phyloP scores from a whole-genome alignment of 2,888 invertebrate species.

The Microdon myrmicae region DNA sequence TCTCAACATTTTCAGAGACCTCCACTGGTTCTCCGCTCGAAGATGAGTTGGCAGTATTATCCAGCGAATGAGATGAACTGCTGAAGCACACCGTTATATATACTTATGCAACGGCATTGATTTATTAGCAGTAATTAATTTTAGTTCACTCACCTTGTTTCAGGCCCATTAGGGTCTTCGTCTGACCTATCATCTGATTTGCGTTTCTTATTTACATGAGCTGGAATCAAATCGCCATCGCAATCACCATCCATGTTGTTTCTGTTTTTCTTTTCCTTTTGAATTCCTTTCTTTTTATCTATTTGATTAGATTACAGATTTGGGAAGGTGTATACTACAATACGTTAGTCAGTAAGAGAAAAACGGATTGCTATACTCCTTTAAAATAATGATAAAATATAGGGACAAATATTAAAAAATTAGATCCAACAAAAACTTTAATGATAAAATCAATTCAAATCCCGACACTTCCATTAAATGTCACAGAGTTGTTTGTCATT shows the following conservation, averaged over 20 bases:
- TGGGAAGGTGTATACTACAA: no score
- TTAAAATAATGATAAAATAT: no score
- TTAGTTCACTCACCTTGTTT: no score
- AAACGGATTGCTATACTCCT: no score
- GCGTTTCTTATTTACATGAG: slow-evolving; percentile 20
- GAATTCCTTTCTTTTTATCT: no score
- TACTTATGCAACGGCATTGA: slow-evolving; percentile 23
- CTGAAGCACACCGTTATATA: slow-evolving; percentile 11
- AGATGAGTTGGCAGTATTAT: slow-evolving; percentile 43
- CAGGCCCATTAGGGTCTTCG: no score
- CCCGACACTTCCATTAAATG: slow-evolving; percentile 33
- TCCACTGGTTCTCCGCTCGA: not conserved
- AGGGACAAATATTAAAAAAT: no score
- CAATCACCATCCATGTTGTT: slow-evolving; percentile 28
- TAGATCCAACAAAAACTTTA: no score
- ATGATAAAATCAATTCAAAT: slow-evolving; percentile 41
- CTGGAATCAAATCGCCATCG: slow-evolving; percentile 26
- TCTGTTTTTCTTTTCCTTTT: not conserved
- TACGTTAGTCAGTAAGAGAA: no score
- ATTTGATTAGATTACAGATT: no score
- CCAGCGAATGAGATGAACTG: slow-evolving; percentile 33
- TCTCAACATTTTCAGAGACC: not conserved
- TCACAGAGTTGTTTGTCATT: slow-evolving; percentile 16
- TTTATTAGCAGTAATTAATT: not conserved
- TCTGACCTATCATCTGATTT: slow-evolving; percentile 34